phyloP scores from a whole-genome alignment of 2,888 invertebrate species.

The Selenia dentaria region DNA sequence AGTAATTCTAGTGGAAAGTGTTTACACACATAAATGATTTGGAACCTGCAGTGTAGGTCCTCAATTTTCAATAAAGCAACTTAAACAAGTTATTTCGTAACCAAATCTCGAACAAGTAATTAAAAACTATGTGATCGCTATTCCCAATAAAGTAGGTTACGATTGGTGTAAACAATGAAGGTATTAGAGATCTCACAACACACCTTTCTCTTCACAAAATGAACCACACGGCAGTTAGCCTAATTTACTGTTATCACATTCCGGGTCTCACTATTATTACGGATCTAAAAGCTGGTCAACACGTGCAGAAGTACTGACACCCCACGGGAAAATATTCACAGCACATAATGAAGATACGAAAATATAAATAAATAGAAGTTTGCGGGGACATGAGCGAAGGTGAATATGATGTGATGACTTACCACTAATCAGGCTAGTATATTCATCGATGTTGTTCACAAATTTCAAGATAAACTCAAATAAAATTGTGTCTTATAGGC shows the following conservation, averaged over 20 bases:
- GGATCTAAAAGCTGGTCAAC: too few relatives aligned
- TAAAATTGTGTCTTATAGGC: constrained; percentile 17
- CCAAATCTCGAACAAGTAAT: too few relatives aligned
- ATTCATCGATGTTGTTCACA: constrained; percentile 45
- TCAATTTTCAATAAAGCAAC: too few relatives aligned
- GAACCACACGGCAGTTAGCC: constrained; percentile 4
- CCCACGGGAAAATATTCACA: too few relatives aligned
- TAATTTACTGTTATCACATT: not conserved
- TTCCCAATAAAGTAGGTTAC: constrained; percentile 67
- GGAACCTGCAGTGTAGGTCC: too few relatives aligned
- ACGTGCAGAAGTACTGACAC: too few relatives aligned
- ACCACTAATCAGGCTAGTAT: constrained; percentile 50
- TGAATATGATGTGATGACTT: constrained; percentile 49
- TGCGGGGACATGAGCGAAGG: constrained; percentile 56
- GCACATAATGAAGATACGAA: constrained; percentile 26
- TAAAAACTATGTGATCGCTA: too few relatives aligned
- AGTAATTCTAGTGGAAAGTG: too few relatives aligned
- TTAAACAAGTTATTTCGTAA: too few relatives aligned
- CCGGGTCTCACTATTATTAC: too few relatives aligned
- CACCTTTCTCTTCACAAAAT: constrained; percentile 59
- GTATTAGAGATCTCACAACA: constrained; percentile 28
- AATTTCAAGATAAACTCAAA: constrained; percentile 17
- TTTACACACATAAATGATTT: too few relatives aligned
- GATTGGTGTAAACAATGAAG: constrained; percentile 40
- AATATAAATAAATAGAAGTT: constrained; percentile 43